Evolutionary conservation across 2,888 invertebrate genomes (phyloP), one percentile per base, ranked within the genome.

Genomic region (Harpagoxenus sublaevis): DNA sequence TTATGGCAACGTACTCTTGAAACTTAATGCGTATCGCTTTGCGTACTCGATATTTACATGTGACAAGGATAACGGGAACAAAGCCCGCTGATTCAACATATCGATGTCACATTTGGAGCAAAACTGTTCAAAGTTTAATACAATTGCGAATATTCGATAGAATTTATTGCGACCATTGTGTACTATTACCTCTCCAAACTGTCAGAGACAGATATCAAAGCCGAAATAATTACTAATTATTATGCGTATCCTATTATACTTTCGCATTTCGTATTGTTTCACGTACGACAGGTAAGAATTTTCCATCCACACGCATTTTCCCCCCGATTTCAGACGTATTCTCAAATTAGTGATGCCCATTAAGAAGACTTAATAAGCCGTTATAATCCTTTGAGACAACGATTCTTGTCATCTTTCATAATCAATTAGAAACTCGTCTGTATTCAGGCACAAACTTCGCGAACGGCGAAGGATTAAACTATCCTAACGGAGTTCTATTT

Each of bases 361-460:
- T 65, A 77, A 51, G 51, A 51, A 65, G 53, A 77, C 65, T 65
- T 65, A 65, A 77, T 65, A 77, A 77, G 53, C 28, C n/a, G n/a
- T 18, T 65, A 53, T 65, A 65, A 77, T 77, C 60, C 53, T 28
- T 39, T 18, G 65, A 45, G 51, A 77, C 77, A 77, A 77, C 77
- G 51, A 77, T 77, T 39, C 53, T 65, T 77, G 77, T 65, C 63
- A 77, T 65, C 65, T 39, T 42, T 77, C 77, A 53, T 77, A 53
- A 77, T 77, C 65, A 77, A 65, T 77, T 65, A 77, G 23, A 65
- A 77, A 77, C 65, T 77, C 53, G 77, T 65, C 65, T 65, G 75
- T 53, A 77, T 77, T 65, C 65, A 77, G 63, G 51, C 63, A 18
- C 39, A 65, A 77, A 77, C 65, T 77, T 77, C 15, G 12, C n/a